These are phyloP conservation scores for Anseranas semipalmata DNA, from an alignment of 2,113 vertebrate species.

Conservation along the genomic window DNA sequence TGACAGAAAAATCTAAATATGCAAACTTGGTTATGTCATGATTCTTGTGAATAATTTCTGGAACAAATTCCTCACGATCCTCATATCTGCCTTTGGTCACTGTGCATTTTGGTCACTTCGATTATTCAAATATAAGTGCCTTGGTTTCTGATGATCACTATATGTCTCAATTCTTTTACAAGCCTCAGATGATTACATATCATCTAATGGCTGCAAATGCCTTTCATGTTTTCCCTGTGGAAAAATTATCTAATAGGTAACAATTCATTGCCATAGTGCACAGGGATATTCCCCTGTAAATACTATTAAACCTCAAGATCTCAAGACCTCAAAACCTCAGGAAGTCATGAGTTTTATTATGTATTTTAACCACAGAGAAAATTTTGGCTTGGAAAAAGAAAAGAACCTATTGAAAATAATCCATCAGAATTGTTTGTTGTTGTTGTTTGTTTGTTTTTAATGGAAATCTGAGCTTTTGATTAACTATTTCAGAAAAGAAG, in stretches of 20 bases:
- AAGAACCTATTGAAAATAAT: neutral
- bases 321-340: neutral
- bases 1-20: neutral
- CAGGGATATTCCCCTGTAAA: neutral
- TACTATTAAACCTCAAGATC: neutral
- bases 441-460: neutral
- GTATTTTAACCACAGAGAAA: neutral
- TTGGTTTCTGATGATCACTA: neutral
- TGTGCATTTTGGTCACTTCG: no score
- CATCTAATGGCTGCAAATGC: neutral
- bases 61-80: neutral
- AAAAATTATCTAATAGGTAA: neutral
- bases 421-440: neutral
- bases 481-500: neutral
- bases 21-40: neutral
- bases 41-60: neutral
- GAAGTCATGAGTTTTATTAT: neutral
- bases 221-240: neutral
- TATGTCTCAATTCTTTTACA: neutral
- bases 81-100: neutral
- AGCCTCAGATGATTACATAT: neutral
- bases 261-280: neutral
- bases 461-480: neutral
- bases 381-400: neutral
- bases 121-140: neutral